These are phyloP conservation scores for Cloeon dipterum DNA, from an alignment of 2,888 invertebrate genomes.

Conservation along the genomic window DNA sequence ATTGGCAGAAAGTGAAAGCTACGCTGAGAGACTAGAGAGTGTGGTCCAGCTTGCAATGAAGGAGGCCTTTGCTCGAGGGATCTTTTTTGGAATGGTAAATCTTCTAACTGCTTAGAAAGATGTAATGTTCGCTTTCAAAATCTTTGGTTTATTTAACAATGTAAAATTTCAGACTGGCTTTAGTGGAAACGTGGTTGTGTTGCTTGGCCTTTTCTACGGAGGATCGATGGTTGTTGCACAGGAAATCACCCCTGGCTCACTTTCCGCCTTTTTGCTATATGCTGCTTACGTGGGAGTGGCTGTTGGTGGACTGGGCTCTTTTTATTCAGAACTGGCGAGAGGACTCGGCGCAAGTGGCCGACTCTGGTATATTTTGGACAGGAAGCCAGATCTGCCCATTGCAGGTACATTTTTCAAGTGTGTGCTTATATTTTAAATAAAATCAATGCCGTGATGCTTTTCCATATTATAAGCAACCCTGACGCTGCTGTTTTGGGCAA, in stretches of 20 bases:
- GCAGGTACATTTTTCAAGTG: constrained; percentile 22
- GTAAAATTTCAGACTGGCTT: constrained; percentile 43
- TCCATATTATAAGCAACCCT: too few relatives aligned
- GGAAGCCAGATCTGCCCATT: constrained; percentile 50
- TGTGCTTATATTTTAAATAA: background rate
- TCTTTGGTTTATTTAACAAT: background rate
- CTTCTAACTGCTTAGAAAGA: background rate
- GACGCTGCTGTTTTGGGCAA: too few relatives aligned
- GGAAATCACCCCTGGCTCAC: constrained; percentile 56
- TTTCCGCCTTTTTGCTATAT: constrained; percentile 85
- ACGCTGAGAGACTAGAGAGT: constrained; percentile 38
- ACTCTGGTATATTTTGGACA: constrained; percentile 74
- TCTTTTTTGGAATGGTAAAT: constrained; percentile 74
- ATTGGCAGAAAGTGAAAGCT: constrained; percentile 42
- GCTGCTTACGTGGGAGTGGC: constrained; percentile 86
- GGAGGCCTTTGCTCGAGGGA: constrained; percentile 65
- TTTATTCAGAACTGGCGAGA: constrained; percentile 84
- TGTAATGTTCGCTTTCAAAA: background rate
- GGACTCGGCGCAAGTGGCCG: constrained; percentile 79
- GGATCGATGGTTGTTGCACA: constrained; percentile 68
- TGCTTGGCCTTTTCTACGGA: constrained; percentile 80
- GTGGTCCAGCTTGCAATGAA: constrained; percentile 59
- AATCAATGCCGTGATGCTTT: too few relatives aligned
- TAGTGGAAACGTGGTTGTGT: constrained; percentile 70
- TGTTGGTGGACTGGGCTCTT: constrained; percentile 69